These are phyloP conservation scores for Sphaerophoria rueppellii DNA, from an alignment of 2,888 invertebrate species.

Conservation along the genomic window DNA sequence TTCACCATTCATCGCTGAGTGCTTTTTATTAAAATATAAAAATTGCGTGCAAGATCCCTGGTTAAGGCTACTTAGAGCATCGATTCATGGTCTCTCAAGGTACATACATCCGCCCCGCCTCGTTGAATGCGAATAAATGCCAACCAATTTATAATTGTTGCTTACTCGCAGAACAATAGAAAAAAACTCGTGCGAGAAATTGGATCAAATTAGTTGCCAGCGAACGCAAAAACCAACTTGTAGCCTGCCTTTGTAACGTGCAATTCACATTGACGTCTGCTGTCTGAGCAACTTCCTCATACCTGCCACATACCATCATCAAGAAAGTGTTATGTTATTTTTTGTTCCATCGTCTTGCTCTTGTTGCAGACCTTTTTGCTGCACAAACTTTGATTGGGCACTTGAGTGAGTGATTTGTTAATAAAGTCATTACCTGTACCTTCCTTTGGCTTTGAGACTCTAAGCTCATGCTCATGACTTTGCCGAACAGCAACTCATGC, in stretches of 20 bases:
- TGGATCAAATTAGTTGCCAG: too few species aligned
- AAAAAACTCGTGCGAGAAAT: too few species aligned
- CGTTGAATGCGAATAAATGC: too few species aligned
- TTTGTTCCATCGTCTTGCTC: conserved; percentile 1
- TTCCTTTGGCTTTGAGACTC: conserved; percentile 4
- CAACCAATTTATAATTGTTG: too few species aligned
- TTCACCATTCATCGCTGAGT: too few species aligned
- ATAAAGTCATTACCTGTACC: conserved; percentile 68
- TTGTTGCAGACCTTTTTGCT: background rate
- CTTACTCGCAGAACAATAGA: too few species aligned
- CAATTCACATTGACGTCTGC: conserved; percentile 66
- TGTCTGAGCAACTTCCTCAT: conserved; percentile 61
- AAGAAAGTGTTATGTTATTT: conserved; percentile 24
- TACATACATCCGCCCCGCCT: too few species aligned
- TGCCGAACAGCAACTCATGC: conserved; percentile 1
- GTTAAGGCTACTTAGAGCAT: too few species aligned
- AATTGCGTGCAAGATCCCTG: too few species aligned
- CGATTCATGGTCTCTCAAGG: too few species aligned
- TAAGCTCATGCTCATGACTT: background rate
- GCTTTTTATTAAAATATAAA: too few species aligned
- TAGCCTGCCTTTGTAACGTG: conserved; percentile 7
- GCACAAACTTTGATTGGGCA: conserved; percentile 64
- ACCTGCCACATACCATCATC: conserved; percentile 27
- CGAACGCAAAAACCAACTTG: too few species aligned
- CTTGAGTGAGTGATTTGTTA: conserved; percentile 73